Percentiles rank a stretch among this genome's conserved stretches.
Conservation (phyloP, 1,140 invertebrate genomes). For the Trichogramma pretiosum region DNA sequence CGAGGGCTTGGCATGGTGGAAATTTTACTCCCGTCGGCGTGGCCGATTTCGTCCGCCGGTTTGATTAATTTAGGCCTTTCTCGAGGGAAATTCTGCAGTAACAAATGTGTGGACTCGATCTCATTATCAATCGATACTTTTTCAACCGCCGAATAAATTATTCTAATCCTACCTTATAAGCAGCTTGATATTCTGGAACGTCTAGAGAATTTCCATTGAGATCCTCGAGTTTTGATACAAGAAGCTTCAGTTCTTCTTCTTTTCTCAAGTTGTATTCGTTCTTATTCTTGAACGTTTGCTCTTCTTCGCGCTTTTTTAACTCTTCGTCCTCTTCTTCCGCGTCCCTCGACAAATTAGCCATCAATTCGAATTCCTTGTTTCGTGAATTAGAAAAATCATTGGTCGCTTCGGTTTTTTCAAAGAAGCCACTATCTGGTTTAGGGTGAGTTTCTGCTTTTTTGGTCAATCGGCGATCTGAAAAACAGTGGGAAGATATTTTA, state of each 20-base stretch:
- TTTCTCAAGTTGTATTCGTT: conserved; percentile 23
- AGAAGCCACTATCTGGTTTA: conserved; percentile 30
- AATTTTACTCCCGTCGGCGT: conserved; percentile 38
- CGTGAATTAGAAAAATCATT: conserved; percentile 30
- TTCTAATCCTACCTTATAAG: conserved; percentile 33
- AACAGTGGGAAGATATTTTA: no score
- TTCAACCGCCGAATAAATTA: no score
- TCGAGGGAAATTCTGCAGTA: conserved; percentile 35
- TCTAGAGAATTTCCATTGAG: conserved; percentile 32
- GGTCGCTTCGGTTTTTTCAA: conserved; percentile 25
- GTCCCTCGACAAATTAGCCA: conserved; percentile 22
- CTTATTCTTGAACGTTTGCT: conserved; percentile 16
- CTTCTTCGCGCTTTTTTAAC: conserved; percentile 9
- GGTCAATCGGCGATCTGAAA: conserved; percentile 25
- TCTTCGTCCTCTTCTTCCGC: conserved; percentile 21
- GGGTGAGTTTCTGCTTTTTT: conserved; percentile 31
- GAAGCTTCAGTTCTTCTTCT: conserved; percentile 35
- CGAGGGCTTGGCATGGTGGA: neutral
- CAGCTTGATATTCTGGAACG: conserved; percentile 40
- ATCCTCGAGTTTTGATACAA: conserved; percentile 36
- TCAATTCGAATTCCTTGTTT: conserved; percentile 23
- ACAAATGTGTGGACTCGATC: neutral
- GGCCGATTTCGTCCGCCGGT: conserved; percentile 37
- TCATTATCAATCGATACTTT: neutral
- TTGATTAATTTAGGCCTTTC: conserved; percentile 35